These are phyloP conservation scores for Ctenoplectra terminalis DNA, from an alignment of 1,140 invertebrate genomes.

Conservation along the genomic window DNA sequence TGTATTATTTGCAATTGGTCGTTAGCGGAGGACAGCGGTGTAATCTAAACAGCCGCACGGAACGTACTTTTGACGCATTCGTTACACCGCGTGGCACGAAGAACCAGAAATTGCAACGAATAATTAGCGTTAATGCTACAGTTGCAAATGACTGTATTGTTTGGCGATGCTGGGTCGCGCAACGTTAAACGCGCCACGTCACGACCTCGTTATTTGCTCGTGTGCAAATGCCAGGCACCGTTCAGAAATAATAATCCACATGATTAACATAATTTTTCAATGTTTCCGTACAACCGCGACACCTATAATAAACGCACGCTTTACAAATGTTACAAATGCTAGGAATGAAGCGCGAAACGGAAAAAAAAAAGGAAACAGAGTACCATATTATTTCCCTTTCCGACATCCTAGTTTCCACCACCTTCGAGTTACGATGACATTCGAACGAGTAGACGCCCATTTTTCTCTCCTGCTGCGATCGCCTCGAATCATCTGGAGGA, in stretches of 20 bases:
- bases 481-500: background rate
- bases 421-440: background rate
- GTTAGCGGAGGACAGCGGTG: background rate
- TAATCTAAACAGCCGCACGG: slow-evolving; percentile 16
- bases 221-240: background rate
- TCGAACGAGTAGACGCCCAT: background rate
- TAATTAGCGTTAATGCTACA: slow-evolving; percentile 5
- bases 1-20: background rate
- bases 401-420: background rate
- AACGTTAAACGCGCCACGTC: background rate
- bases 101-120: slow-evolving; percentile 1
- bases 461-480: slow-evolving; percentile 2
- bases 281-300: background rate
- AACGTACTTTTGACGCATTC: background rate
- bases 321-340: too few species aligned
- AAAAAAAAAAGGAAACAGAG: background rate
- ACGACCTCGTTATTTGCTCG: background rate
- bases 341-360: too few species aligned
- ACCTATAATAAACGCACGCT: too few species aligned
- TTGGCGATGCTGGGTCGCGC: background rate
- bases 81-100: background rate
- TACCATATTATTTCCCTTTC: background rate
- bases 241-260: background rate
- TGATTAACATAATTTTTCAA: too few species aligned
- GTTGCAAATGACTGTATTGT: slow-evolving; percentile 11